These are phyloP conservation scores for Halichoerus grypus DNA, from an alignment of 2,113 vertebrate species.

Conservation along the genomic window DNA sequence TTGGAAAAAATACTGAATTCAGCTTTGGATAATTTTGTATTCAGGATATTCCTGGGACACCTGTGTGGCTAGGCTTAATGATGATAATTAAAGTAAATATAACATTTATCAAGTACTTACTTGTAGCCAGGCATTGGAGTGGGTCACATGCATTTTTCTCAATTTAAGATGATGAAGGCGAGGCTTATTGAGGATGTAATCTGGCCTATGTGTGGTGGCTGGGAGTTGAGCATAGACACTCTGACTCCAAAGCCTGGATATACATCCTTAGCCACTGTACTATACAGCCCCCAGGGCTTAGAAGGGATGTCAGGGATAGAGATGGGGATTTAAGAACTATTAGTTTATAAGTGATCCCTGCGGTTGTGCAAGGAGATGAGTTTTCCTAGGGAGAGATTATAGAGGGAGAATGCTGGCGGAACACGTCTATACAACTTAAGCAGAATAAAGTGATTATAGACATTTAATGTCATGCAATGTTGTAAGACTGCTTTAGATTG, in stretches of 20 bases:
- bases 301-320: constrained; percentile 19
- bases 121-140: not conserved
- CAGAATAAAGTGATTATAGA: constrained; percentile 80
- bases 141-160: not conserved
- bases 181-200: constrained; percentile 42
- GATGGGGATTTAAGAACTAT: constrained; percentile 66
- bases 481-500: constrained; percentile 78
- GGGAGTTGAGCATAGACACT: not conserved
- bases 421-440: constrained; percentile 66
- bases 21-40: not conserved
- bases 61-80: not conserved
- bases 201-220: not conserved
- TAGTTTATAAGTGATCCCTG: constrained; percentile 68
- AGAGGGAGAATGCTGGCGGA: constrained; percentile 56
- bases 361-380: constrained; percentile 64
- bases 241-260: not conserved
- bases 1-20: constrained; percentile 5
- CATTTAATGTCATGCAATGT: constrained; percentile 67
- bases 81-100: constrained; percentile 35
- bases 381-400: constrained; percentile 67
- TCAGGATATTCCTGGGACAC: constrained; percentile 11
- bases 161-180: constrained; percentile 30
- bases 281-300: not conserved
- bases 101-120: not conserved
- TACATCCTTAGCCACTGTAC: not conserved